Evolutionary conservation across 2,888 invertebrate species (phyloP).

Genomic region (Petrolisthes cinctipes): DNA sequence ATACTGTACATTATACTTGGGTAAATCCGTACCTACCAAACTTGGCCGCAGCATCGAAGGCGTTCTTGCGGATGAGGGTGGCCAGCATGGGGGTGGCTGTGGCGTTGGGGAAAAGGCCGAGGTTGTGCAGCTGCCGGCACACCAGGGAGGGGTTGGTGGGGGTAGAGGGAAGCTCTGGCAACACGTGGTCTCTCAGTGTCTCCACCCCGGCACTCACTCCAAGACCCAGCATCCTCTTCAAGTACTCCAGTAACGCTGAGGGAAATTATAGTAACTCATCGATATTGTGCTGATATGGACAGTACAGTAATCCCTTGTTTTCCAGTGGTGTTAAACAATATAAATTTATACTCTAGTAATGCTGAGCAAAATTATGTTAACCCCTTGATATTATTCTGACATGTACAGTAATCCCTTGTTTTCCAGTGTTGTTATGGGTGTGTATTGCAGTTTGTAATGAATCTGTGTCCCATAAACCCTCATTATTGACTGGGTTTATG

Average conservation of each 20-base stretch:
- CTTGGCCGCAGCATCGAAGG: conserved; percentile 28
- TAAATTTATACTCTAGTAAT: too few relatives aligned
- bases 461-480: too few relatives aligned
- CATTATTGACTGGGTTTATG: too few relatives aligned
- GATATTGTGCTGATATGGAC: too few relatives aligned
- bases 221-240: conserved; percentile 78
- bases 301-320: too few relatives aligned
- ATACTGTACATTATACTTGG: too few relatives aligned
- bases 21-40: conserved; percentile 30
- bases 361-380: too few relatives aligned
- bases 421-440: too few relatives aligned
- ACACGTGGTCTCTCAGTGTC: conserved; percentile 81
- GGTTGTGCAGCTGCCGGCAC: conserved; percentile 74
- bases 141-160: not conserved
- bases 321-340: too few relatives aligned
- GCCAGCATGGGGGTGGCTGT: conserved; percentile 76
- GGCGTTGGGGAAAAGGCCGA: conserved; percentile 74
- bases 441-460: too few relatives aligned
- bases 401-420: too few relatives aligned
- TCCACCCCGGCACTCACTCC: conserved; percentile 75
- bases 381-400: too few relatives aligned
- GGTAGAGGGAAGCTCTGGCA: conserved; percentile 68
- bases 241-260: conserved; percentile 74
- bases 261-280: not conserved
- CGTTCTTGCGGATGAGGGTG: conserved; percentile 39